phyloP scores from a whole-genome alignment of 2,888 invertebrate species.

The Odontocerum albicorne region DNA sequence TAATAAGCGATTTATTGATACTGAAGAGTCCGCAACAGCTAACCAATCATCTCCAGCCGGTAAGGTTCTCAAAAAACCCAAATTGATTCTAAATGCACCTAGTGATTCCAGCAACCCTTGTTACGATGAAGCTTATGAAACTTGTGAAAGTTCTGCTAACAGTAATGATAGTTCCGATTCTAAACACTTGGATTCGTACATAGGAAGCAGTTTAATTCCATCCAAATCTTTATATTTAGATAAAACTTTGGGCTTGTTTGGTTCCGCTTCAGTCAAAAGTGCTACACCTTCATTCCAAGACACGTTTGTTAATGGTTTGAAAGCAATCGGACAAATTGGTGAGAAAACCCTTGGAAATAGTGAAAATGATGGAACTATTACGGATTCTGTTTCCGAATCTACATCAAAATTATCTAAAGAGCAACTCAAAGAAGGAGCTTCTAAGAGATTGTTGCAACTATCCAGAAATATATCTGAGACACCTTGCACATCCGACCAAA shows the following conservation, averaged over 20 bases:
- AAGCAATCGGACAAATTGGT: slow-evolving; percentile 4
- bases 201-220: not conserved
- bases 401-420: slow-evolving; percentile 20
- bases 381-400: slow-evolving; percentile 5
- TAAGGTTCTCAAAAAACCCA: slow-evolving; percentile 56
- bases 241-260: slow-evolving; percentile 44
- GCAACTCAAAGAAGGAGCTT: slow-evolving; percentile 22
- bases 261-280: slow-evolving; percentile 24
- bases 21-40: slow-evolving; percentile 53
- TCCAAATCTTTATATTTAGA: slow-evolving; percentile 38
- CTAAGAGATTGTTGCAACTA: slow-evolving; percentile 20
- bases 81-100: slow-evolving; percentile 51
- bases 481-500: slow-evolving; percentile 35
- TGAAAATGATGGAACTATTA: not conserved
- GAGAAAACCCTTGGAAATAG: slow-evolving; percentile 2
- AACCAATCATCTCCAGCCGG: slow-evolving; percentile 40
- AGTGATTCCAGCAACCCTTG: slow-evolving; percentile 45
- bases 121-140: slow-evolving; percentile 44
- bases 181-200: slow-evolving; percentile 44
- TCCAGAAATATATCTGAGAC: slow-evolving; percentile 30
- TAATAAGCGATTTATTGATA: slow-evolving; percentile 80
- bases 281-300: slow-evolving; percentile 31
- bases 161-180: slow-evolving; percentile 41
- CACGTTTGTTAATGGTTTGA: slow-evolving; percentile 28
- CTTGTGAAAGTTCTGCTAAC: slow-evolving; percentile 42